Conservation (phyloP, 2,113 vertebrate genomes). For the Scolopax mira region DNA sequence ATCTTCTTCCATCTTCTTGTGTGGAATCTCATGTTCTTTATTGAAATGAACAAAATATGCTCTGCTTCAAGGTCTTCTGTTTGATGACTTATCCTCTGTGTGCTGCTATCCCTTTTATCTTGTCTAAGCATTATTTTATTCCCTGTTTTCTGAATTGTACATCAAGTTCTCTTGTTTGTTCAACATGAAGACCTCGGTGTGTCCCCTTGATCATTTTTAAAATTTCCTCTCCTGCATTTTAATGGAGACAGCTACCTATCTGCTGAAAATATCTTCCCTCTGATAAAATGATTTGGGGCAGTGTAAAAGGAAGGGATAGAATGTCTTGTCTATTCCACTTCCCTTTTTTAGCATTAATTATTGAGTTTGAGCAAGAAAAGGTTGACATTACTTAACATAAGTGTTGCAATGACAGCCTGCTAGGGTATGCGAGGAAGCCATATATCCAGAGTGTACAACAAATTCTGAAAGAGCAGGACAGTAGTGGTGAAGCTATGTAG, state of each 20-base stretch:
- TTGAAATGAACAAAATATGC: constrained; percentile 36
- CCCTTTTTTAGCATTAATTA: not conserved
- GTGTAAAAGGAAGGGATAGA: not conserved
- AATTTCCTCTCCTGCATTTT: not conserved
- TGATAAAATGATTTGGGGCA: not conserved
- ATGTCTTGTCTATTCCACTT: not conserved
- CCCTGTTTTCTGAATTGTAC: not conserved
- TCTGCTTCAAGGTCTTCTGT: constrained; percentile 40
- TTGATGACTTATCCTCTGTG: constrained; percentile 10
- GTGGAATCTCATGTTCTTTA: constrained; percentile 10
- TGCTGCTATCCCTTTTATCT: not conserved
- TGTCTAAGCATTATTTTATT: not conserved
- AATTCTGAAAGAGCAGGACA: not conserved
- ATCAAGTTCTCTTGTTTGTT: constrained; percentile 16
- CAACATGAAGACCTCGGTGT: not conserved
- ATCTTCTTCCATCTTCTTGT: constrained; percentile 16
- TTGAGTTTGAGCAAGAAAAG: not conserved
- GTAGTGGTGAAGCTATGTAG: not conserved
- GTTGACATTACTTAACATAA: not conserved
- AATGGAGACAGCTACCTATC: not conserved
- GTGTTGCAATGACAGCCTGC: not conserved
- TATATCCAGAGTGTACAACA: not conserved
- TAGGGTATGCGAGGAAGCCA: not conserved
- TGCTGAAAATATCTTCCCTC: not conserved
- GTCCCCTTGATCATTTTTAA: constrained; percentile 11